These are phyloP conservation scores for Bombylius major DNA, from an alignment of 2,888 invertebrate species.

Conservation along the genomic window DNA sequence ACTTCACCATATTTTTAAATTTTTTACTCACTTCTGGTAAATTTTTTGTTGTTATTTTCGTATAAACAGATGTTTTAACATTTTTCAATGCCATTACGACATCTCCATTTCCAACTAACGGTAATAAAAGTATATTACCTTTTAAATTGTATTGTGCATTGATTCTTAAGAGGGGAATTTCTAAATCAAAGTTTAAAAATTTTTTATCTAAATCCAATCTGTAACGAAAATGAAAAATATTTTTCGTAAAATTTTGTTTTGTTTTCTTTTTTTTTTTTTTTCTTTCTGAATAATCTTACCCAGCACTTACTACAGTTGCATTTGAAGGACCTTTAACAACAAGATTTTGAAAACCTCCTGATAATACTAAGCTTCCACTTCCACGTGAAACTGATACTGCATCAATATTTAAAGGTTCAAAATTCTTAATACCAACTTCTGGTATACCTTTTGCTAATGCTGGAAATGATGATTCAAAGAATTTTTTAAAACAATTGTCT, in stretches of 20 bases:
- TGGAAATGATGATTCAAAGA: constrained; percentile 44
- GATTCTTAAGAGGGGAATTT: constrained; percentile 43
- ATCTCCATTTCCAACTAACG: constrained; percentile 44
- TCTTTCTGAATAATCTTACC: constrained; percentile 18
- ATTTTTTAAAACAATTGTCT: constrained; percentile 40
- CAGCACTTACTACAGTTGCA: constrained; percentile 36
- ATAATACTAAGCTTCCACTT: constrained; percentile 40
- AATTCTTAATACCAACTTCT: constrained; percentile 43
- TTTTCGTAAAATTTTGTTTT: not conserved
- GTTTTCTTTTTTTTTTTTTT: not conserved
- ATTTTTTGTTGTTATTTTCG: constrained; percentile 38
- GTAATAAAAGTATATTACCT: constrained; percentile 45
- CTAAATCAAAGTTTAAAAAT: constrained; percentile 42
- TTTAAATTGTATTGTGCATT: constrained; percentile 45
- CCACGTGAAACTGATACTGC: constrained; percentile 43
- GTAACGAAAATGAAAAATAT: constrained; percentile 9
- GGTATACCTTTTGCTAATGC: constrained; percentile 45
- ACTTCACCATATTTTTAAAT: not conserved
- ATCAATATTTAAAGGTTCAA: constrained; percentile 44
- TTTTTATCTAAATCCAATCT: constrained; percentile 41
- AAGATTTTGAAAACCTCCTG: constrained; percentile 44
- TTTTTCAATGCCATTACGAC: constrained; percentile 42
- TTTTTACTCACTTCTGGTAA: constrained; percentile 28
- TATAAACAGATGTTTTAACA: constrained; percentile 41
- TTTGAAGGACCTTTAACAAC: constrained; percentile 45